A percentile compares a stretch with the other conserved stretches of the same genome.
Evolutionary conservation across 2,888 invertebrate genomes (phyloP).

Genomic region (Tillus elongatus): DNA sequence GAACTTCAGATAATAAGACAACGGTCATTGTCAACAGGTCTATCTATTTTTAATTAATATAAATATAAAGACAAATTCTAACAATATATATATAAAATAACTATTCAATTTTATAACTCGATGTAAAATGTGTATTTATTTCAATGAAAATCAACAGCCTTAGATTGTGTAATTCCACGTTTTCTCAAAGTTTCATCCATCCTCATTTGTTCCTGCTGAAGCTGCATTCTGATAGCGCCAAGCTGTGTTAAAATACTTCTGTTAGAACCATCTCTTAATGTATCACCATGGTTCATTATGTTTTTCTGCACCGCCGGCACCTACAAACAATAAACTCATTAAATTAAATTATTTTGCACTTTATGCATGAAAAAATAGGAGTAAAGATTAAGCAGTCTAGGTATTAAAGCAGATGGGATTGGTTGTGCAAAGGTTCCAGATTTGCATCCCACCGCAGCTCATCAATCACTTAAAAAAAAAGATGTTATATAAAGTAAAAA

Average conservation of each 20-base stretch:
- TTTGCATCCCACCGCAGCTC: too few relatives aligned
- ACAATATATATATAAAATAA: constrained; percentile 35
- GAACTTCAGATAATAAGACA: too few relatives aligned
- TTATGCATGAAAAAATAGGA: too few relatives aligned
- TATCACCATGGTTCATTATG: constrained; percentile 43
- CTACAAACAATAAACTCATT: constrained; percentile 32
- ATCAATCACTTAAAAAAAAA: too few relatives aligned
- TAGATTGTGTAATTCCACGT: constrained; percentile 37
- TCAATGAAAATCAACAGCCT: constrained; percentile 39
- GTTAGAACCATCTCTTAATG: constrained; percentile 40
- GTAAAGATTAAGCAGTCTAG: too few relatives aligned
- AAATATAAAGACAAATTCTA: constrained; percentile 37
- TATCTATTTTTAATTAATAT: constrained; percentile 27
- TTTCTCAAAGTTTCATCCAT: constrained; percentile 44
- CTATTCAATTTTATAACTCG: constrained; percentile 29
- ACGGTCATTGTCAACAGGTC: constrained; percentile 20
- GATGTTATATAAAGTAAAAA: too few relatives aligned
- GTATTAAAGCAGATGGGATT: too few relatives aligned
- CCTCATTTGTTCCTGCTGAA: constrained; percentile 57
- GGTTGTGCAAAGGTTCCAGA: too few relatives aligned
- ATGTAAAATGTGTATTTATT: constrained; percentile 27
- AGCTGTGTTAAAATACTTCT: constrained; percentile 56
- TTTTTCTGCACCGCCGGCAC: constrained; percentile 59
- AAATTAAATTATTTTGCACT: too few relatives aligned
- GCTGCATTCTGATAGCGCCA: constrained; percentile 57